phyloP scores from a whole-genome alignment of 92 coral and sea anemone species.

The Actinernus sp. region DNA sequence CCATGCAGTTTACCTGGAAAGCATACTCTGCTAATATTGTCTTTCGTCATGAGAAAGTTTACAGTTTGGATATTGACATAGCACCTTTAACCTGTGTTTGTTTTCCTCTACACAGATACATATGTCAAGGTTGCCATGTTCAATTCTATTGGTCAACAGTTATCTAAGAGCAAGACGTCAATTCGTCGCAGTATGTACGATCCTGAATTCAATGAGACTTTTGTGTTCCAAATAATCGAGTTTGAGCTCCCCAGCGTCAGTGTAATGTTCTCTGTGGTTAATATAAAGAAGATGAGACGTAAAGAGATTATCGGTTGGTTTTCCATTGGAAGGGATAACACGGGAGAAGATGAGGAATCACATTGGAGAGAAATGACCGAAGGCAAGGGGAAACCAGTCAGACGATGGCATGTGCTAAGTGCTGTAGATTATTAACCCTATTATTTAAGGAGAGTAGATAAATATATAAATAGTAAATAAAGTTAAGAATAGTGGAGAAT shows the following conservation, averaged over 20 bases:
- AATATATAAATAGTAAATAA: too few species aligned
- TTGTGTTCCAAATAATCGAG: slow-evolving; percentile 99
- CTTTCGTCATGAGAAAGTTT: too few species aligned
- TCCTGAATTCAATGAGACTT: slow-evolving; percentile 98
- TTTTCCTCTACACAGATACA: slow-evolving; percentile 71
- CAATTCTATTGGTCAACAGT: slow-evolving; percentile 98
- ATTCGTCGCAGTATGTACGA: slow-evolving; percentile 99
- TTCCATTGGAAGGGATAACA: slow-evolving; percentile 98
- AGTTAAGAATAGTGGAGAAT: too few species aligned
- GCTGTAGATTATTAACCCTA: slow-evolving; percentile 88
- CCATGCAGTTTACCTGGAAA: too few species aligned
- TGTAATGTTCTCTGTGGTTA: slow-evolving; percentile 96
- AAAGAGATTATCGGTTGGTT: slow-evolving; percentile 99
- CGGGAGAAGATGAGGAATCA: slow-evolving; percentile 97
- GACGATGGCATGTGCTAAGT: slow-evolving; percentile 96
- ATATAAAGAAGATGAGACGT: slow-evolving; percentile 97
- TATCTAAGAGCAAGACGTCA: slow-evolving; percentile 98
- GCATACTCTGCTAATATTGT: too few species aligned
- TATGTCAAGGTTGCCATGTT: slow-evolving; percentile 99
- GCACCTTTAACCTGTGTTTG: not conserved
- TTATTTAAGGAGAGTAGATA: too few species aligned
- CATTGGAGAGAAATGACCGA: slow-evolving; percentile 98
- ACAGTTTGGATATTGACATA: not conserved
- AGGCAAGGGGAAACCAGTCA: slow-evolving; percentile 89
- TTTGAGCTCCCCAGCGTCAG: slow-evolving; percentile 99